A percentile compares a stretch with the other conserved stretches of the same genome.
These are phyloP conservation scores for Rhingia campestris DNA, from an alignment of 2,888 invertebrate species.

Conservation along the genomic window DNA sequence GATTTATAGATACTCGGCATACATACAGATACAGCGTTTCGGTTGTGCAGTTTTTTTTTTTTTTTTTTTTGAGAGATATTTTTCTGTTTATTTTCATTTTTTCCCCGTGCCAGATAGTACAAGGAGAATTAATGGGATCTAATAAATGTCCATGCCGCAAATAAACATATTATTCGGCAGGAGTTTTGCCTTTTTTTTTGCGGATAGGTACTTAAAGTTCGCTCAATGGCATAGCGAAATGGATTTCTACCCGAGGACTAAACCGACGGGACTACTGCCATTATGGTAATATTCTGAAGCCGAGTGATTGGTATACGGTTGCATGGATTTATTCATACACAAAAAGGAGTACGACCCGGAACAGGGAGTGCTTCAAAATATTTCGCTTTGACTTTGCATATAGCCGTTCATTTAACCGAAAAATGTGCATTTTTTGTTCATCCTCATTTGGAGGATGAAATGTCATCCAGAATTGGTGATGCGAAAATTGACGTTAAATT, in stretches of 20 bases:
- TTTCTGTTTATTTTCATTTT: background rate
- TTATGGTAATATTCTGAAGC: constrained; percentile 62
- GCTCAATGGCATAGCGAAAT: constrained; percentile 21
- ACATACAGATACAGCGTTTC: background rate
- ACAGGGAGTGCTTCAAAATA: constrained; percentile 46
- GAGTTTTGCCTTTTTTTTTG: constrained; percentile 16
- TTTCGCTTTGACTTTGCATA: constrained; percentile 61
- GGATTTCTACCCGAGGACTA: constrained; percentile 13
- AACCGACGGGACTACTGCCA: constrained; percentile 10
- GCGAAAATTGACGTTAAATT: constrained; percentile 59
- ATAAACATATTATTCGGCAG: constrained; percentile 11
- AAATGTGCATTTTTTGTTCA: constrained; percentile 42
- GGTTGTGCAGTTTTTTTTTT: constrained; percentile 8
- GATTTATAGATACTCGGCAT: constrained; percentile 58
- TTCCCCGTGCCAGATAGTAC: constrained; percentile 36
- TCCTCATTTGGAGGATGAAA: constrained; percentile 36
- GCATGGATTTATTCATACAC: constrained; percentile 57
- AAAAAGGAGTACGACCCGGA: constrained; percentile 7
- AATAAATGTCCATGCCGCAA: constrained; percentile 61
- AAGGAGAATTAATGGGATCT: constrained; percentile 67
- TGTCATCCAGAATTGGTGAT: constrained; percentile 40
- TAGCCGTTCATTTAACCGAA: constrained; percentile 48
- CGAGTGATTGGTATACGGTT: constrained; percentile 62
- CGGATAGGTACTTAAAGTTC: constrained; percentile 43
- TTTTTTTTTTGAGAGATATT: constrained; percentile 5